A percentile compares a stretch with the other conserved stretches of the same genome.
phyloP scores from a whole-genome alignment of 1,140 invertebrate genomes.

The Acromyrmex charruanus region DNA sequence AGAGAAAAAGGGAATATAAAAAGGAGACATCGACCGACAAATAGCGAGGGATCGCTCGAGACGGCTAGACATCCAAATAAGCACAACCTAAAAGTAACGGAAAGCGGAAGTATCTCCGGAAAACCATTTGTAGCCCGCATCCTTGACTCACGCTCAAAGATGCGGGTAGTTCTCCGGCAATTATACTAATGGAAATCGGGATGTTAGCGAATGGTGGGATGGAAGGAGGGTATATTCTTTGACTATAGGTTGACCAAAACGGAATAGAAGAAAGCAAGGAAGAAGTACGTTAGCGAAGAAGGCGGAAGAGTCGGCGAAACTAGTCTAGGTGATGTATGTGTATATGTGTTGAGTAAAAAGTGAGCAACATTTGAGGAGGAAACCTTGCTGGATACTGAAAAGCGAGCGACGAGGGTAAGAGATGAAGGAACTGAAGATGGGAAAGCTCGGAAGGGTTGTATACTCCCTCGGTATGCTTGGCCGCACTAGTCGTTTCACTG shows the following conservation, averaged over 20 bases:
- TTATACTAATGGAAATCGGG: constrained; percentile 86
- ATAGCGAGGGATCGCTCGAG: constrained; percentile 53
- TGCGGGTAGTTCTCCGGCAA: constrained; percentile 83
- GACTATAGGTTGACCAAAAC: constrained; percentile 36
- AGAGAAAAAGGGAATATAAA: not conserved
- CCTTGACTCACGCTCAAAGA: constrained; percentile 73
- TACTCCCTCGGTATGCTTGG: constrained; percentile 10
- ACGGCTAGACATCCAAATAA: constrained; percentile 68
- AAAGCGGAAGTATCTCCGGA: constrained; percentile 73
- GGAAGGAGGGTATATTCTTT: constrained; percentile 31
- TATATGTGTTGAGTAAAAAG: constrained; percentile 67
- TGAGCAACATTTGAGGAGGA: constrained; percentile 73
- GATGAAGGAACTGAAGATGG: constrained; percentile 18
- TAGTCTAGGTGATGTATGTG: constrained; percentile 3
- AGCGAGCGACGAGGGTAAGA: constrained; percentile 53
- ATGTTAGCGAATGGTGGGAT: constrained; percentile 6
- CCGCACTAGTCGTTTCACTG: constrained; percentile 61
- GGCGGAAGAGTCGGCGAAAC: constrained; percentile 24
- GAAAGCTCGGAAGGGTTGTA: constrained; percentile 35
- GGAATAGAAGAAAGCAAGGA: constrained; percentile 21
- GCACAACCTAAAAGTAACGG: constrained; percentile 64
- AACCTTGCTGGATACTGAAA: constrained; percentile 69
- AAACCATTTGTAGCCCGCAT: constrained; percentile 79
- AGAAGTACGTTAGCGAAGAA: constrained; percentile 51
- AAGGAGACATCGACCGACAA: constrained; percentile 49